Evolutionary conservation across 2,888 invertebrate species (phyloP).

Genomic region (Flexamia atlantica): DNA sequence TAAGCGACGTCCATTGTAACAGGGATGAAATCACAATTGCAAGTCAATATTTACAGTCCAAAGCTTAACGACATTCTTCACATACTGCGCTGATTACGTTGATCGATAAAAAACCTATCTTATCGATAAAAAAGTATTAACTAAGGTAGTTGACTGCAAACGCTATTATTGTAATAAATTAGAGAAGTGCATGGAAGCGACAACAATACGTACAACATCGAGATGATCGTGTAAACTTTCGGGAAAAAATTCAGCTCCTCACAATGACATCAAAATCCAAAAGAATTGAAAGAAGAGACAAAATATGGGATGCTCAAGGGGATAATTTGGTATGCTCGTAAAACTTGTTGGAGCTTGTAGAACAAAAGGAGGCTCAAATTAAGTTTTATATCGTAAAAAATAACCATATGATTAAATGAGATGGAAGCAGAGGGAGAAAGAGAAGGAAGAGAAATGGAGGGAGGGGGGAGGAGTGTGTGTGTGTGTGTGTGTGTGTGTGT

Average conservation of each 20-base stretch:
- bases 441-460: not conserved
- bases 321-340: not conserved
- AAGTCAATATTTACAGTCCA: conserved; percentile 44
- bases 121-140: conserved; percentile 39
- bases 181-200: conserved; percentile 52
- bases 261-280: conserved; percentile 45
- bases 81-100: conserved; percentile 26
- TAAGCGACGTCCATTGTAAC: conserved; percentile 43
- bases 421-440: not conserved
- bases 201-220: conserved; percentile 37
- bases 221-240: conserved; percentile 45
- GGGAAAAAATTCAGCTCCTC: conserved; percentile 33
- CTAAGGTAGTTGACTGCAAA: conserved; percentile 16
- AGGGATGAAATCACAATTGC: conserved; percentile 45
- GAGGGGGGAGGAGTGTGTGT: not conserved
- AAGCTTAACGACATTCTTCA: conserved; percentile 29
- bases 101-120: conserved; percentile 46
- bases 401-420: not conserved
- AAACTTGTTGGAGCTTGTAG: not conserved
- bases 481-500: not conserved
- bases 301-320: not conserved
- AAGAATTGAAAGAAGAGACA: conserved; percentile 11
- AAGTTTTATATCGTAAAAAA: not conserved
- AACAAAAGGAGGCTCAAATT: not conserved
- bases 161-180: conserved; percentile 38